Base-by-base conservation (phyloP, 2,797 vertebrate species). In the Periophthalmus magnuspinnatus region DNA sequence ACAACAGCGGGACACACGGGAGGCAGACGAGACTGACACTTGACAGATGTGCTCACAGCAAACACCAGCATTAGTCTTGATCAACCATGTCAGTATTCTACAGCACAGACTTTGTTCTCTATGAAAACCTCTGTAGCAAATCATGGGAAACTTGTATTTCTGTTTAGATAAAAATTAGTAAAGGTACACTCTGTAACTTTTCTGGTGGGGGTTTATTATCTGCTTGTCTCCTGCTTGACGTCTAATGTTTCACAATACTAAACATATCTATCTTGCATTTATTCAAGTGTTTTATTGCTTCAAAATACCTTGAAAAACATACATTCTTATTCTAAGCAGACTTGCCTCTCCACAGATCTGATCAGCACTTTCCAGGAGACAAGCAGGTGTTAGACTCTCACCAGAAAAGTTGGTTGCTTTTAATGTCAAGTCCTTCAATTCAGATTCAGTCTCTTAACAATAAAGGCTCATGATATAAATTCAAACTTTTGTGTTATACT, bases 11-110 rank as follows among this genome's bases (percentile, higher is more conserved):
- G 60, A 28, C 32, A 16, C 21, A 33, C 38, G 22, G 50, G 54
- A 24, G 21, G 36, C 69, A 9, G 54, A 22, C 56, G n/a, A 16
- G 19, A 50, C 13, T 60, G 28, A 75, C 50, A 52, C 47, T 33
- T 55, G 54, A 71, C 67, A 55, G 75, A 32, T 22, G 48, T 9
- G 41, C 14, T 3, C 34, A 4, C 38, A 28, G 21, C 38, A 63
- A 24, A 17, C 41, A 5, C 21, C 11, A 7, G 3, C 61, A 28
- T 64, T 28, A 64, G 61, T 28, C 61, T 24, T 9, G 14, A 64
- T 64, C 61, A 17, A 16, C 14, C 4, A 14, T 28, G 24, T 47
- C 41, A 17, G 14, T 13, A 62, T 22, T 6, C 36, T 22, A 41
- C n/a, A 16, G 34, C 34, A 24, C 60, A 62, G 10, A 21, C 21